Base-by-base conservation (phyloP, 2,888 invertebrate genomes). In the Idaea aversata region DNA sequence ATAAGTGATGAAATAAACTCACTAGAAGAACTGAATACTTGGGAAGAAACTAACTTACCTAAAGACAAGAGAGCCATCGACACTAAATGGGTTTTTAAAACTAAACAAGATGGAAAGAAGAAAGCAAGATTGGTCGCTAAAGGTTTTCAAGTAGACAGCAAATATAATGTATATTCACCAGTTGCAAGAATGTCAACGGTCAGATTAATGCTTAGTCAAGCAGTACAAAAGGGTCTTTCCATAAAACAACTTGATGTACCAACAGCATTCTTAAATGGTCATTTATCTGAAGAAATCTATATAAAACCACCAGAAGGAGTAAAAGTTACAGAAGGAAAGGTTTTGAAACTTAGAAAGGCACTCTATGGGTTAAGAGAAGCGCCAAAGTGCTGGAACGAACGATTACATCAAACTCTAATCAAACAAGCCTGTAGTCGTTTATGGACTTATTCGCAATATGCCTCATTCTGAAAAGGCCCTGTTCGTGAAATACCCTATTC, bases 61-160 rank as follows among this genome's bases (percentile, higher is more conserved):
- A 57, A 7, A 0, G 65, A 47, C 63, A 57, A 57, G 15, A 74
- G 72, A 15, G n/a, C 66, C 0, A 60, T 76, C 4, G 70, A 61
- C 65, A 73, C 67, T 61, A 78, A 79, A 59, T 77, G 75, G 77
- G 76, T 78, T 0, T 78, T 77, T 65, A 76, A 73, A 63, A 66
- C 70, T 5, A 78, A 74, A 62, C 38, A 38, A 6, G 7, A 5
- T 34, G 62, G 66, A 57, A 61, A 65, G 68, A 25, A 59, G 36
- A 63, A 63, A 57, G 63, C 59, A 7, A 63, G 59, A 13, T 57
- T 59, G 16, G 63, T 63, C 3, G 63, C 59, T 5, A 59, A 35
- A 16, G 61, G 15, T 15, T 63, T 59, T 7, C 15, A 59, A 16
- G 16, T 16, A 16, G 5, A 59, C 5, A 15, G n/a, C 63, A 4